Percentiles rank a stretch among this genome's conserved stretches.
Evolutionary conservation across 2,797 vertebrate species (phyloP).

Genomic region (Lemur catta): DNA sequence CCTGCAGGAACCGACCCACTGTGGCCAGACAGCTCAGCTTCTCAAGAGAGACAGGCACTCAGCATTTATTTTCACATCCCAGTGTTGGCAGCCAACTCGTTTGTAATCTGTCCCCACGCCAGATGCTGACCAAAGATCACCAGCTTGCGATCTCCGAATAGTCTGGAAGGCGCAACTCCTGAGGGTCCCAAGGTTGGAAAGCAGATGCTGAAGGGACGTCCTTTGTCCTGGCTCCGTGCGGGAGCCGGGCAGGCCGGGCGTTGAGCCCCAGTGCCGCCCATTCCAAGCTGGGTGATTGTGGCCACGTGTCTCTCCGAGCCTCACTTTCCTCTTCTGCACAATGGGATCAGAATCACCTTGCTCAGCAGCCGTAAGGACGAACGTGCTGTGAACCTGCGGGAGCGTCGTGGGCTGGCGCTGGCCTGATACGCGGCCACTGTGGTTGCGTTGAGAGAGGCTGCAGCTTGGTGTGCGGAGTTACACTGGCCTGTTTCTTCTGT

Average conservation of each 20-base stretch:
- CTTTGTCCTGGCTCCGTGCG: background rate
- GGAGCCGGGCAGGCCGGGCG: background rate
- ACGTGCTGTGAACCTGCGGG: fast-evolving
- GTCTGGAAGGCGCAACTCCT: background rate
- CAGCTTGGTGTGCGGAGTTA: background rate
- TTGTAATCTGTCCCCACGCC: background rate
- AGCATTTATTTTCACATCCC: background rate
- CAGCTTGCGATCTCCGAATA: background rate
- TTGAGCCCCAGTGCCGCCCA: background rate
- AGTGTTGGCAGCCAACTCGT: background rate
- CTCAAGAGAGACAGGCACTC: background rate
- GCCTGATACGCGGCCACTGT: fast-evolving
- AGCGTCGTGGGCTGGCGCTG: fast-evolving
- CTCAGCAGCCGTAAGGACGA: background rate
- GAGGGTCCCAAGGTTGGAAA: background rate
- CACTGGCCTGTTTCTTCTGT: background rate
- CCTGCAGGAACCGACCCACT: fast-evolving
- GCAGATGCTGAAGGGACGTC: background rate
- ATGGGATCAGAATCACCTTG: background rate
- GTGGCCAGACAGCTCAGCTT: background rate
- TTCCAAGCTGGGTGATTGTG: background rate
- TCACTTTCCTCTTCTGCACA: background rate
- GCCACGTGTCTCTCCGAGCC: background rate
- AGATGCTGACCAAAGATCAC: background rate
- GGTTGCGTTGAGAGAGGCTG: background rate